Evolutionary conservation across 1,140 invertebrate species (phyloP), one percentile per base, ranked within the genome.

Genomic region (Drosophila malerkotliana): DNA sequence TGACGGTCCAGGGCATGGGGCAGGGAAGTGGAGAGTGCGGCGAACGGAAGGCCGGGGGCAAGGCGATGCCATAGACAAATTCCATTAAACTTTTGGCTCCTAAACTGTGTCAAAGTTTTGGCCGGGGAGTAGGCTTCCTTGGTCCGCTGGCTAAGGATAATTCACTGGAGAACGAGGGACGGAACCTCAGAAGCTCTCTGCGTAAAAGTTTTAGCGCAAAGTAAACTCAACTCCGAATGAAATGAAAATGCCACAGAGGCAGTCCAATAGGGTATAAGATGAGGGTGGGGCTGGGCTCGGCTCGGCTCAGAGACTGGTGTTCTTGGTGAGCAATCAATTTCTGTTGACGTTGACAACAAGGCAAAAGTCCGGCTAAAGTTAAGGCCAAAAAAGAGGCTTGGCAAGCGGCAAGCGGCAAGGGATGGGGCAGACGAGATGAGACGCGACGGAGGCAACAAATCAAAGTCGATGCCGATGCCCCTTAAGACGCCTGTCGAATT

Each of bases 311-410:
- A 18, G 15, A 37, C 12, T 26, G 41, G 41, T 44, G 48, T 64
- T 73, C 61, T 76, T 67, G 82, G 71, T 78, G 82, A 72, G 83
- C 83, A 87, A 87, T 87, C 83, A 87, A 87, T 87, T 87, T 87
- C 84, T 88, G 83, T 87, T 87, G 83, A 87, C 83, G 83, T 87
- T 87, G 83, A 87, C 83, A 87, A 87, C 83, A 87, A 87, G 75
- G 84, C 83, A 87, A 87, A 88, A 88, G 83, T 87, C 83, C 83
- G 79, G 83, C 83, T 39, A 79, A 88, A 87, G 83, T 87, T 83
- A 68, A 66, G 64, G 76, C 79, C 61, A 71, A 79, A 80, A 76
- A 80, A 47, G 52, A 57, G 52, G 44, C 44, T 21, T 10, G 44
- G 44, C 18, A 21, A 21, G 44, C 15, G 44, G 44, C 18, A 9